Evolutionary conservation across 2,888 invertebrate genomes (phyloP).

Genomic region (Caenorhabditis japonica): DNA sequence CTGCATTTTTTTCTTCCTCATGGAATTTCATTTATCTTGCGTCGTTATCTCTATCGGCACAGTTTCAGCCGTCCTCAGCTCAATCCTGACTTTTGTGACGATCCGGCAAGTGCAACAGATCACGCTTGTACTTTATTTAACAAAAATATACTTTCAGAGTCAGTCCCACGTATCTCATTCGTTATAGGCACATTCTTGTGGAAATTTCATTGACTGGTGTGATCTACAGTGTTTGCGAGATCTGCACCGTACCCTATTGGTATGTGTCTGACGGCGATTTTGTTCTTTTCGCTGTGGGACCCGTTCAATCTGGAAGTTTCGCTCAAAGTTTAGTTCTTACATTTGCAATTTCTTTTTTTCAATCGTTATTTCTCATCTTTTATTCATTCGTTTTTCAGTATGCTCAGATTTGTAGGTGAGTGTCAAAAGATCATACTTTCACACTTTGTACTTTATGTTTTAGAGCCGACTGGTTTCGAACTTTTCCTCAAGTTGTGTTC

Average conservation of each 20-base stretch:
- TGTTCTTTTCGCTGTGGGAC: constrained; percentile 31
- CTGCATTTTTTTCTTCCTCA: neutral
- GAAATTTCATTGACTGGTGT: constrained; percentile 20
- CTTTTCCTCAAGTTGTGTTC: constrained; percentile 5
- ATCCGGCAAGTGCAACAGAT: constrained; percentile 2
- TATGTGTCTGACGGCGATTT: constrained; percentile 35
- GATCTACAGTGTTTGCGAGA: constrained; percentile 33
- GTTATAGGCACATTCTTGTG: constrained; percentile 29
- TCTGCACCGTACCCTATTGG: constrained; percentile 41
- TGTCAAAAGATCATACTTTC: neutral
- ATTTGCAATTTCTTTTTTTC: constrained; percentile 34
- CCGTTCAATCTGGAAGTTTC: constrained; percentile 11
- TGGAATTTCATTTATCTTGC: constrained; percentile 10
- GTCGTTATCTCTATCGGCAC: constrained; percentile 11
- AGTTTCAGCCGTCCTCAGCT: constrained; percentile 24
- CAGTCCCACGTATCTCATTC: constrained; percentile 19
- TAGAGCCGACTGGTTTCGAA: constrained; percentile 25
- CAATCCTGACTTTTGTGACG: neutral
- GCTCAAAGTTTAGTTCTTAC: constrained; percentile 12
- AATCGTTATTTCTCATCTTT: constrained; percentile 24
- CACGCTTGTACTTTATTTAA: neutral
- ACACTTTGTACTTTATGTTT: neutral
- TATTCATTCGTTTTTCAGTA: constrained; percentile 36
- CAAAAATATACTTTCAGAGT: constrained; percentile 12
- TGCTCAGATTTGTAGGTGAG: constrained; percentile 33